These are phyloP conservation scores for Diplodus puntazzo DNA, from an alignment of 2,797 vertebrate species.

Conservation along the genomic window DNA sequence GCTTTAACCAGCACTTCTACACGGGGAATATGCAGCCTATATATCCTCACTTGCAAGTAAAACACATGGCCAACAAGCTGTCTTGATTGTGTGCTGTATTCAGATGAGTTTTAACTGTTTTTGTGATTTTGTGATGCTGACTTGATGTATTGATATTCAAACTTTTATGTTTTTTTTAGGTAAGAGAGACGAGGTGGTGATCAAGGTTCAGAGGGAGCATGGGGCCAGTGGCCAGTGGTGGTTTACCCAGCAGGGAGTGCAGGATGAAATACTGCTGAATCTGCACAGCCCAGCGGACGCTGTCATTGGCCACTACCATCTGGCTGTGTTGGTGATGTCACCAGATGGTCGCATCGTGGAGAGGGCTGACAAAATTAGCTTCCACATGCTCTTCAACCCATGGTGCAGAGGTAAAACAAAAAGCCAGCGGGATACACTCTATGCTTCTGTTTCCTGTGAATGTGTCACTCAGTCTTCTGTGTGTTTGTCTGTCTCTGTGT, in stretches of 20 bases:
- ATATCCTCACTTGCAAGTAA: too few relatives aligned
- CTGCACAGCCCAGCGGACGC: conserved; percentile 83
- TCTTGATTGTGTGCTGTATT: too few relatives aligned
- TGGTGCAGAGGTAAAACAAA: conserved; percentile 84
- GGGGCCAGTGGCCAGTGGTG: conserved; percentile 77
- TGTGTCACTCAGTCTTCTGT: neutral
- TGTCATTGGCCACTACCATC: conserved; percentile 77
- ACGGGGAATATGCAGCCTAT: too few relatives aligned
- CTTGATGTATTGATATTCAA: neutral
- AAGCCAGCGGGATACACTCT: neutral
- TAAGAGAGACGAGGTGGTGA: conserved; percentile 68
- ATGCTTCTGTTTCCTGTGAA: neutral
- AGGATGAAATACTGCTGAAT: conserved; percentile 79
- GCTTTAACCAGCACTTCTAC: too few relatives aligned
- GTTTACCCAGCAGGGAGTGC: conserved; percentile 75
- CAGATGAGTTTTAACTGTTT: too few relatives aligned
- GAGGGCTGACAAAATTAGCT: conserved; percentile 49
- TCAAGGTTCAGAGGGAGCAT: conserved; percentile 67
- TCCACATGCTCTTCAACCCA: conserved; percentile 86
- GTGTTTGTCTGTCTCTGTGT: conserved; percentile 15
- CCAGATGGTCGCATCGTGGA: conserved; percentile 68
- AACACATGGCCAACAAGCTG: too few relatives aligned
- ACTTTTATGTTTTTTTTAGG: conserved; percentile 62
- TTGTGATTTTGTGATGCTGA: neutral
- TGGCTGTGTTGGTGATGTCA: conserved; percentile 75